A percentile compares a stretch with the other conserved stretches of the same genome.
These are phyloP conservation scores for Rostratula benghalensis DNA, from an alignment of 2,113 vertebrate genomes.

Conservation along the genomic window DNA sequence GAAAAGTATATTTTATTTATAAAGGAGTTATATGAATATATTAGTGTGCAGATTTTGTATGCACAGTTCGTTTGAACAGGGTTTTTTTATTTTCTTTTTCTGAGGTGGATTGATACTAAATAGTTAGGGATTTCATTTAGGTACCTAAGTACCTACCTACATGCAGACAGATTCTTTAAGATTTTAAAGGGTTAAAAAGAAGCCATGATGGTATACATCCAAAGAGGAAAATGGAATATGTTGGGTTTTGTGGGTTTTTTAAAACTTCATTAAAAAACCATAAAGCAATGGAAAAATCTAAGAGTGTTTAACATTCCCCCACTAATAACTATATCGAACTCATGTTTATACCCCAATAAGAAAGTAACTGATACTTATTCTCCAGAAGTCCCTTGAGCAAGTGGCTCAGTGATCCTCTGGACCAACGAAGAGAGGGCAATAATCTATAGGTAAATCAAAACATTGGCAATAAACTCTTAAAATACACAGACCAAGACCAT, in stretches of 20 bases:
- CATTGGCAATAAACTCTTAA: not conserved
- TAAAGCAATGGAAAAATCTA: not conserved
- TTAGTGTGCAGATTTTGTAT: not conserved
- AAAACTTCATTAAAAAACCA: not conserved
- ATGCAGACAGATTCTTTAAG: not conserved
- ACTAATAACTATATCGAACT: not conserved
- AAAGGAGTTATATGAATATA: not conserved
- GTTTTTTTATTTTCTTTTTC: not conserved
- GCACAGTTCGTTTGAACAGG: not conserved
- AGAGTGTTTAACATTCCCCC: not conserved
- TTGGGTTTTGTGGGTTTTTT: not conserved
- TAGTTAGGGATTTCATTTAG: not conserved
- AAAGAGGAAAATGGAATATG: not conserved
- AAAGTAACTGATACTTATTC: not conserved
- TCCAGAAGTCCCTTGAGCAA: not conserved
- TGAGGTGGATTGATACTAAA: not conserved
- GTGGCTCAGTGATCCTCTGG: not conserved
- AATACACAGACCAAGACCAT: not conserved
- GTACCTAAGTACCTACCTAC: rapidly evolving
- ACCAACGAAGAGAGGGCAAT: not conserved
- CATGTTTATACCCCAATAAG: not conserved
- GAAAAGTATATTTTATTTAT: not conserved
- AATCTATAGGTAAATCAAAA: not conserved
- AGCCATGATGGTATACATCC: not conserved
- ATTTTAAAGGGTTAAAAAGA: not conserved